Conservation (phyloP, 2,888 invertebrate genomes). For the Rhyacophila evoluta region DNA sequence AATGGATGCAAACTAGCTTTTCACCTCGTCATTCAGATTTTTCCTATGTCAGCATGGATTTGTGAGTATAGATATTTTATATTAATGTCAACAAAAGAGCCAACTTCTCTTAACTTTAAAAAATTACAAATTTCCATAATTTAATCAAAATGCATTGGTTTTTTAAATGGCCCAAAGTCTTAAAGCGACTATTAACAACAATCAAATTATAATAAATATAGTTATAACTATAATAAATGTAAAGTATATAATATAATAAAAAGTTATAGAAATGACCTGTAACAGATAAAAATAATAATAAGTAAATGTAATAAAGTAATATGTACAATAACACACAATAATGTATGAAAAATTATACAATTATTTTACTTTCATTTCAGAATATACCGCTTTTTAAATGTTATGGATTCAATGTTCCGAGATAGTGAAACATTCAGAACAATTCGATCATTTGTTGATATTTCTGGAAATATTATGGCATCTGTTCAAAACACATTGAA, state of each 20-base stretch:
- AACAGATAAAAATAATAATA: too few species aligned
- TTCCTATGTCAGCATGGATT: conserved; percentile 62
- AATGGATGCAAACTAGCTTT: conserved; percentile 31
- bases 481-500: conserved; percentile 27
- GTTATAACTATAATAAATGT: too few species aligned
- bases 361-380: conserved; percentile 59
- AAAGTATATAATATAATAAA: too few species aligned
- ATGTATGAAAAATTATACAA: too few species aligned
- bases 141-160: too few species aligned
- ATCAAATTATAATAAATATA: too few species aligned
- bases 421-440: conserved; percentile 62
- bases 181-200: too few species aligned
- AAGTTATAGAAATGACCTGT: too few species aligned
- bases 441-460: conserved; percentile 60
- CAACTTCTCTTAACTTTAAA: not conserved
- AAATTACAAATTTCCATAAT: too few species aligned
- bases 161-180: too few species aligned
- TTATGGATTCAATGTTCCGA: conserved; percentile 64
- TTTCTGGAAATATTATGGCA: conserved; percentile 27
- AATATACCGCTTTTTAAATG: conserved; percentile 61
- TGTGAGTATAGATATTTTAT: conserved; percentile 59
- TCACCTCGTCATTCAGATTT: conserved; percentile 57
- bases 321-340: too few species aligned
- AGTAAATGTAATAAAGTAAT: too few species aligned
- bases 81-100: not conserved